Evolutionary conservation across 2,888 invertebrate species (phyloP).

Genomic region (Hemicrepidius hirtus): DNA sequence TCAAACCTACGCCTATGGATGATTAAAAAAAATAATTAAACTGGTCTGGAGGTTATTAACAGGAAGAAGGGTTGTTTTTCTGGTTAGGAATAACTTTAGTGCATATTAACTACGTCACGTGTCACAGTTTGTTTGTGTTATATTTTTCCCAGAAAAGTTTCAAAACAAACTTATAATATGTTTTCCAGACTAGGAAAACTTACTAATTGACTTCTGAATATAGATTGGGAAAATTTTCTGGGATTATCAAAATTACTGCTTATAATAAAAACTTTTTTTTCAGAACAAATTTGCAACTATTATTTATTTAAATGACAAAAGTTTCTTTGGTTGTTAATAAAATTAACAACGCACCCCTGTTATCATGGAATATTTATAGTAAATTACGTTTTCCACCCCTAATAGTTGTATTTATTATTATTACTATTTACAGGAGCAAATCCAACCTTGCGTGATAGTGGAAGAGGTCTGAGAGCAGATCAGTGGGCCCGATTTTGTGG

Average conservation of each 20-base stretch:
- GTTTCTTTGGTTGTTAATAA: too few species aligned
- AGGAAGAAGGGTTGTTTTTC: too few species aligned
- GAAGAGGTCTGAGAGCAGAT: slow-evolving; percentile 81
- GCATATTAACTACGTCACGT: not conserved
- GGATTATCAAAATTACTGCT: too few species aligned
- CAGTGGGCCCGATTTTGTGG: slow-evolving; percentile 87
- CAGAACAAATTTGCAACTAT: too few species aligned
- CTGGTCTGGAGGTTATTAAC: not conserved
- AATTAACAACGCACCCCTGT: too few species aligned
- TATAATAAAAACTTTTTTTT: too few species aligned
- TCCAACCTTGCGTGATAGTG: slow-evolving; percentile 80
- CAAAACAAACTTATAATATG: not conserved
- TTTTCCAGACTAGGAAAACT: not conserved
- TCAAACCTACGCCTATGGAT: too few species aligned
- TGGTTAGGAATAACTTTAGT: not conserved
- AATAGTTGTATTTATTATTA: not conserved
- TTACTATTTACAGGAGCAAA: slow-evolving; percentile 77
- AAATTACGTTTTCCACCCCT: too few species aligned
- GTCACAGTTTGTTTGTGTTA: not conserved
- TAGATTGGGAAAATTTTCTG: too few species aligned
- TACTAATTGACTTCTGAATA: not conserved
- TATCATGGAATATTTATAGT: too few species aligned
- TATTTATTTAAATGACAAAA: too few species aligned
- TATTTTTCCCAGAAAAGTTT: not conserved
- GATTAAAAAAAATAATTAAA: not conserved